These are phyloP conservation scores for Zaprionus gabonicus DNA, from an alignment of 1,140 invertebrate genomes.

Conservation along the genomic window DNA sequence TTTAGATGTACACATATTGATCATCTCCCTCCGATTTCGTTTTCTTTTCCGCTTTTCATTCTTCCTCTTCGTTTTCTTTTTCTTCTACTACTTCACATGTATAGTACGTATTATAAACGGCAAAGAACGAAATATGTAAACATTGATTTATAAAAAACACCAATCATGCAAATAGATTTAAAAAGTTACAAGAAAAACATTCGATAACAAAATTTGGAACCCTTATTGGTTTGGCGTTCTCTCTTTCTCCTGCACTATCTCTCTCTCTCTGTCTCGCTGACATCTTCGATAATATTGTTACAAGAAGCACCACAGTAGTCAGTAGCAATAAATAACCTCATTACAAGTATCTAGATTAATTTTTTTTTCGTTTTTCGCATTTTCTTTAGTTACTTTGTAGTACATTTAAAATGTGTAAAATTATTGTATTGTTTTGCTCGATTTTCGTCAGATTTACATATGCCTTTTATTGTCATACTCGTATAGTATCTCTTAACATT, in stretches of 20 bases:
- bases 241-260: not conserved
- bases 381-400: constrained; percentile 45
- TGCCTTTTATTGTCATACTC: constrained; percentile 73
- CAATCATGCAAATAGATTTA: constrained; percentile 70
- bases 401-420: constrained; percentile 76
- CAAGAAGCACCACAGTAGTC: constrained; percentile 79
- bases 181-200: constrained; percentile 74
- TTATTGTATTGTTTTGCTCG: constrained; percentile 65
- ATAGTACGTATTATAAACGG: constrained; percentile 35
- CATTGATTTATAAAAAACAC: constrained; percentile 63
- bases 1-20: constrained; percentile 14
- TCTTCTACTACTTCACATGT: constrained; percentile 21
- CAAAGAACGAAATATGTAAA: constrained; percentile 57
- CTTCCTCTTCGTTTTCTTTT: not conserved
- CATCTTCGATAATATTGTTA: constrained; percentile 15
- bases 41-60: not conserved
- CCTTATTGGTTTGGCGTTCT: constrained; percentile 22
- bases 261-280: not conserved
- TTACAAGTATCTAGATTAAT: constrained; percentile 37
- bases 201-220: constrained; percentile 64
- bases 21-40: not conserved
- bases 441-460: constrained; percentile 53
- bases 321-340: constrained; percentile 77
- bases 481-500: constrained; percentile 43
- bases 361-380: constrained; percentile 22